Conservation (phyloP, 1,140 invertebrate species). For the Drosophila sp. region DNA sequence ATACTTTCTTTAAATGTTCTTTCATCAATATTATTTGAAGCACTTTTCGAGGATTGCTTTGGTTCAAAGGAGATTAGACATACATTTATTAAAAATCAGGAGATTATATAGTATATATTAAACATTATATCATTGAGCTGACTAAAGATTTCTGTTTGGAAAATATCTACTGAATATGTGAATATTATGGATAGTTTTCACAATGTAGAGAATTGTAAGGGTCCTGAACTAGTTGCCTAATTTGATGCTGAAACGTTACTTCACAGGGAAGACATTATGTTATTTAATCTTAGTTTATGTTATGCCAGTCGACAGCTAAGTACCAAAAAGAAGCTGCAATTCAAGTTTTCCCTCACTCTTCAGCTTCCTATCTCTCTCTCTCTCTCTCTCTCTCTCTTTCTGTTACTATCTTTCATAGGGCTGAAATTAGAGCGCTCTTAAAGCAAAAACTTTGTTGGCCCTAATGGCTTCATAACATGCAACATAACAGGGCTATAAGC, state of each 20-base stretch:
- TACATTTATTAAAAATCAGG: too few species aligned
- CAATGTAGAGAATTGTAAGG: too few species aligned
- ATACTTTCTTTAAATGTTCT: too few species aligned
- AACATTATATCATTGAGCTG: too few species aligned
- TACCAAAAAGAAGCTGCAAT: constrained; percentile 48
- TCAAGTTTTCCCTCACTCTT: not conserved
- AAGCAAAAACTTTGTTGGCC: constrained; percentile 74
- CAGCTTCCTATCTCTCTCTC: not conserved
- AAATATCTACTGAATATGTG: too few species aligned
- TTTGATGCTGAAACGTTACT: constrained; percentile 28
- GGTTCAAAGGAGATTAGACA: too few species aligned
- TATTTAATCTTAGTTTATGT: constrained; percentile 31
- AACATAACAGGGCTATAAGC: constrained; percentile 75
- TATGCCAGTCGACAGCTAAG: constrained; percentile 36
- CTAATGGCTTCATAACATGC: constrained; percentile 82
- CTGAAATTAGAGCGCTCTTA: constrained; percentile 71
- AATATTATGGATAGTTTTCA: too few species aligned
- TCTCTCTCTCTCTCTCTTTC: not conserved
- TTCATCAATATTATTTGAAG: too few species aligned
- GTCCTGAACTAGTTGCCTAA: constrained; percentile 18
- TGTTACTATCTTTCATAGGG: not conserved
- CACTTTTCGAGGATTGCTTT: too few species aligned
- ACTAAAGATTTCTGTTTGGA: too few species aligned
- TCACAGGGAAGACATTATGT: constrained; percentile 33
- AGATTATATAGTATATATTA: too few species aligned